Conservation (phyloP, 2,113 vertebrate genomes). For the Otus sunia region DNA sequence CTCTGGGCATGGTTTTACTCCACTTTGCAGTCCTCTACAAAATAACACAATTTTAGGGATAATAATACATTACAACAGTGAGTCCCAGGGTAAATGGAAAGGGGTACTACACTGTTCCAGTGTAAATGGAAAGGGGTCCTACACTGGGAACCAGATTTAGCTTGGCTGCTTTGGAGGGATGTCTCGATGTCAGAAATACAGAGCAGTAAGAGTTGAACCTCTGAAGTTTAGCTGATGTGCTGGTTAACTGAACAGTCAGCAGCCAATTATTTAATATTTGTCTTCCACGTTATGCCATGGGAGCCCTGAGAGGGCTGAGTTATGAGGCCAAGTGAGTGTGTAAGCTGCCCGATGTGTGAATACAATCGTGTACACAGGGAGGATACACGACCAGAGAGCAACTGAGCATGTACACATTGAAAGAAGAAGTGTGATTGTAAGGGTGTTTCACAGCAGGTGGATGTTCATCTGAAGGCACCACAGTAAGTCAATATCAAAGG, state of each 20-base stretch:
- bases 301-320: background rate
- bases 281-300: background rate
- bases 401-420: background rate
- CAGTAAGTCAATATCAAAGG: conserved; percentile 32
- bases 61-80: background rate
- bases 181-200: background rate
- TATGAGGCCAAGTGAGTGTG: rapidly evolving
- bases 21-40: background rate
- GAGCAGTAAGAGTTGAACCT: background rate
- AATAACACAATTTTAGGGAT: background rate
- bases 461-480: background rate
- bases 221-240: background rate
- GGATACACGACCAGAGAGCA: background rate
- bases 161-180: background rate
- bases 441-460: background rate
- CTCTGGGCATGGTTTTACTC: background rate
- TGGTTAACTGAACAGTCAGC: background rate
- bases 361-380: background rate
- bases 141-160: background rate
- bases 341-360: background rate
- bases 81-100: background rate
- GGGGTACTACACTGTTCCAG: background rate
- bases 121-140: background rate
- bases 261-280: background rate
- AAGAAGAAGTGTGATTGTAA: background rate